Evolutionary conservation across 2,113 vertebrate genomes (phyloP).

Genomic region (Hypomesus transpacificus): DNA sequence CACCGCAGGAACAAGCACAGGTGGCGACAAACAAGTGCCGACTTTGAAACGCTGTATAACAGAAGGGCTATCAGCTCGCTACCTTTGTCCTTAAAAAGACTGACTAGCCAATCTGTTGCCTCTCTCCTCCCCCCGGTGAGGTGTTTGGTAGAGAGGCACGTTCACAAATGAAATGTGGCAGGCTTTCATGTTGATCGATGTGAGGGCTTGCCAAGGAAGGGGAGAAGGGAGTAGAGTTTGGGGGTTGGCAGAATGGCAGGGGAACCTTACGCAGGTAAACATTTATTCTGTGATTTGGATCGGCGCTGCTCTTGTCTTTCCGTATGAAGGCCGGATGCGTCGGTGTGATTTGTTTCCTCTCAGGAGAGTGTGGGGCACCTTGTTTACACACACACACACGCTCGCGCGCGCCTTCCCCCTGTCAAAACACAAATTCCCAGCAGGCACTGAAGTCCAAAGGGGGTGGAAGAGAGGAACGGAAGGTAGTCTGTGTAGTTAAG

Average conservation of each 20-base stretch:
- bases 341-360: conserved; percentile 13
- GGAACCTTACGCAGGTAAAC: conserved; percentile 31
- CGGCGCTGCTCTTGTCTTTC: conserved; percentile 19
- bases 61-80: conserved; percentile 43
- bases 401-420: not conserved
- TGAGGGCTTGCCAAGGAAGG: conserved; percentile 1
- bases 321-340: not conserved
- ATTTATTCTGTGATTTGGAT: conserved; percentile 44
- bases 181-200: conserved; percentile 52
- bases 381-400: not conserved
- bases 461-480: conserved; percentile 18
- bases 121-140: conserved; percentile 39
- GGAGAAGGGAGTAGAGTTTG: conserved; percentile 2
- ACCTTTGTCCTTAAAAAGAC: conserved; percentile 40
- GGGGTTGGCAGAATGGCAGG: conserved; percentile 13
- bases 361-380: conserved; percentile 3
- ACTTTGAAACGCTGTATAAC: conserved; percentile 49
- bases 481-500: conserved; percentile 23
- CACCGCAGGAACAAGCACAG: conserved; percentile 26
- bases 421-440: conserved; percentile 25
- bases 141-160: conserved; percentile 51
- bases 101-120: conserved; percentile 46
- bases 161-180: conserved; percentile 54
- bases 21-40: conserved; percentile 13
- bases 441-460: conserved; percentile 8